Base-by-base conservation (phyloP, 30 jellyfish, hydroid and myxozoan species). In the Sanderia malayensis region DNA sequence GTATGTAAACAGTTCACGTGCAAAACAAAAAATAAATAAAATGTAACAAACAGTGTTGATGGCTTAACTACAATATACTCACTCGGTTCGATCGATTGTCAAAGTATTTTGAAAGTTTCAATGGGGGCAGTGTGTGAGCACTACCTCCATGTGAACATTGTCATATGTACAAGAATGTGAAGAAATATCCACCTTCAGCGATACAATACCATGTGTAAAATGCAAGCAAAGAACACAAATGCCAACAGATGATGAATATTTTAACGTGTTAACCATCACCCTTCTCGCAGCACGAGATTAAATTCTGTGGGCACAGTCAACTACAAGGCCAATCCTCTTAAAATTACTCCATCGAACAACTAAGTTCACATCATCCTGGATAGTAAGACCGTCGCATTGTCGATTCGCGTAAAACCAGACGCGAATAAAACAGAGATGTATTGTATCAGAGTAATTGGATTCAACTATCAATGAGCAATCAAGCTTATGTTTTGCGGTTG, bases 251-350 rank as follows among this genome's bases (percentile, higher is more conserved):
- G 25, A 41, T 41, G 55, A 19, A 18, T 2, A 49, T 15, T 19
- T 49, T 9, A 49, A 49, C 27, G 23, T 19, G 64, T 49, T 49
- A 49, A 49, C 64, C 64, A n/a, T n/a, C n/a, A 49, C 64, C 18
- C 64, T 49, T 49, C 64, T 49, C 25, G 64, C 64, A 49, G 64
- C 64, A 49, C 52, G 27, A 49, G 64, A 49, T 49, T 49, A 49
- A 49, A 49, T 37, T 4, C 27, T 49, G 64, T 49, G 64, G 64
- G 64, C 27, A 9, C 8, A 49, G 6, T 49, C 25, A 49, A 18
- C 27, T 18, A 11, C 18, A 18, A 49, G 27, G 24, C 23, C 6
- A 49, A 49, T 49, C 64, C 64, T 49, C 64, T 49, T 49, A 49
- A 19, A 15, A 9, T 49, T 49, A 49, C 24, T 4, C 8, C 18